Percentiles rank a stretch among this genome's conserved stretches.
Evolutionary conservation across 2,888 invertebrate genomes (phyloP).

Genomic region (Caenorhabditis becei): DNA sequence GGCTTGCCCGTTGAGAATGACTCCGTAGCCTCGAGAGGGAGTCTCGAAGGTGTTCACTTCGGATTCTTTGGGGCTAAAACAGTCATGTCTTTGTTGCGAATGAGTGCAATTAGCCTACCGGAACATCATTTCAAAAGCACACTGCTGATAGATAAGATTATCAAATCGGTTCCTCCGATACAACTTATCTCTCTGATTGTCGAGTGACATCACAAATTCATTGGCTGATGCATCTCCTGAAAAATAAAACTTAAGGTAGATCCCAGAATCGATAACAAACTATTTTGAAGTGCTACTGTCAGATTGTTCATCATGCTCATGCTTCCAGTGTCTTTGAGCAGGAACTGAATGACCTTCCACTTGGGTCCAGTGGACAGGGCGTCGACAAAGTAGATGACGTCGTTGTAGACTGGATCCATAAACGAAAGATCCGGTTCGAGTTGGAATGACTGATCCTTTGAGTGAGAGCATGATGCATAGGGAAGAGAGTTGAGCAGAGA

Average conservation of each 20-base stretch:
- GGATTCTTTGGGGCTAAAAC: slow-evolving; percentile 42
- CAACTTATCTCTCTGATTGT: slow-evolving; percentile 67
- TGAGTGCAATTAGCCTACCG: slow-evolving; percentile 52
- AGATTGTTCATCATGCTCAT: slow-evolving; percentile 70
- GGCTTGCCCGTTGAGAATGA: slow-evolving; percentile 66
- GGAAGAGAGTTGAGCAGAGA: slow-evolving; percentile 72
- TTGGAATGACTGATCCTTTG: slow-evolving; percentile 49
- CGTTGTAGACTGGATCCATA: slow-evolving; percentile 67
- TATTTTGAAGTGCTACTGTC: slow-evolving; percentile 61
- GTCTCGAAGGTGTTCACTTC: slow-evolving; percentile 48
- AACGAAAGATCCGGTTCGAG: slow-evolving; percentile 71
- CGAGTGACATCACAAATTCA: slow-evolving; percentile 69
- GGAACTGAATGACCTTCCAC: slow-evolving; percentile 74
- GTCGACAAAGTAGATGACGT: slow-evolving; percentile 77
- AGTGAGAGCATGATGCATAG: slow-evolving; percentile 75
- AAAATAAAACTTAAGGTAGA: not conserved
- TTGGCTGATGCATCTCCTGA: slow-evolving; percentile 60
- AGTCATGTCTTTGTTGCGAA: not conserved
- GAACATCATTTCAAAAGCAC: slow-evolving; percentile 74
- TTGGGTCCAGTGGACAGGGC: slow-evolving; percentile 67
- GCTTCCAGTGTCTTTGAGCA: slow-evolving; percentile 66
- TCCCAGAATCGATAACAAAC: slow-evolving; percentile 5
- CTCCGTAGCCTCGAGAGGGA: slow-evolving; percentile 41
- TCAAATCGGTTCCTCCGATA: slow-evolving; percentile 63
- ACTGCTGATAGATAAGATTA: slow-evolving; percentile 61